Evolutionary conservation across 2,113 vertebrate genomes (phyloP), one percentile per base, ranked within the genome.

Genomic region (Mastomys natalensis): DNA sequence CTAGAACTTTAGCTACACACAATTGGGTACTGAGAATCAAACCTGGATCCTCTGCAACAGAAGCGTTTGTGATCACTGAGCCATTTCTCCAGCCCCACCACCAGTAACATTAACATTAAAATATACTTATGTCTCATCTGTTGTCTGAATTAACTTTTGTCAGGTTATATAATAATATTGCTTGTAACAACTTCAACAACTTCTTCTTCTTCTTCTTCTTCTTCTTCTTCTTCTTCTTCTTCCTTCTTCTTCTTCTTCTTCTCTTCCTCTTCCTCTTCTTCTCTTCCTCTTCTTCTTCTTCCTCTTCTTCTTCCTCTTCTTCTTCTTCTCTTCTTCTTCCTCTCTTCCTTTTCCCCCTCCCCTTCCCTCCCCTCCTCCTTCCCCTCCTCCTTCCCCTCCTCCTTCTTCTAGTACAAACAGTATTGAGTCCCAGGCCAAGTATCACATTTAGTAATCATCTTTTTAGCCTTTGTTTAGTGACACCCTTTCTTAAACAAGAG

Each of bases 101-200:
- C 24, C 40, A 15, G 64, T 13, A 24, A 37, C 29, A 74, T 29
- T 26, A 94, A 78, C 51, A 64, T 17, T 37, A 43, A 93, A 55
- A 40, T 58, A 45, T 7, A 26, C 31, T 62, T n/a, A 9, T 37
- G 43, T 64, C 21, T 66, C 62, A 45, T 43, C 45, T 45, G n/a
- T 43, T 95, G 3, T 87, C 24, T 76, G 11, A 58, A 94, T 96
- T 93, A 43, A 48, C 21, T 92, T 92, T 87, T 86, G 34, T 68
- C 64, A 90, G 53, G 43, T 68, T 87, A 90, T 29, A 60, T 1
- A 89, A 66, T 87, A 68, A 51, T 68, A 51, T 24, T 60, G 24
- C 80, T 53, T 77, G 2, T 40, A 72, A 84, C 15, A 19, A 62
- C 3, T 7, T 12, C 43, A 72, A 84, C 15, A 19, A 77, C 45